Percentiles rank a stretch among this genome's conserved stretches.
Evolutionary conservation across 2,797 vertebrate genomes (phyloP).

Genomic region (Liparis tanakae): DNA sequence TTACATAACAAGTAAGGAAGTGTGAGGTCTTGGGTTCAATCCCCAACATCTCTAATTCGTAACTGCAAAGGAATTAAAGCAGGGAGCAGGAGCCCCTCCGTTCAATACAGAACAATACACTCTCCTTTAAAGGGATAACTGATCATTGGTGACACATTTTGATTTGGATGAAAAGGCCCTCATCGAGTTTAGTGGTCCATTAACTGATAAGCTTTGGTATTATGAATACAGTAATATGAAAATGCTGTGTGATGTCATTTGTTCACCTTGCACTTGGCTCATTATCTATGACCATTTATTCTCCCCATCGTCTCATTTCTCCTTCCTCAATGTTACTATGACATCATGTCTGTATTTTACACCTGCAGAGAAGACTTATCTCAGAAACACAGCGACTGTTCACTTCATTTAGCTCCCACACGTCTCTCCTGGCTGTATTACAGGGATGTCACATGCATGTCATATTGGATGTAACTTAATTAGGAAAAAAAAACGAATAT

Average conservation of each 20-base stretch:
- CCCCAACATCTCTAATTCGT: too few relatives aligned
- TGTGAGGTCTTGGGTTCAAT: too few relatives aligned
- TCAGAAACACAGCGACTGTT: background rate
- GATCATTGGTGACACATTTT: background rate
- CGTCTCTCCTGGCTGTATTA: conserved; percentile 3
- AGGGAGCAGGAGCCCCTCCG: background rate
- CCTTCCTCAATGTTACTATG: background rate
- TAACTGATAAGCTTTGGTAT: background rate
- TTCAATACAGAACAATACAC: background rate
- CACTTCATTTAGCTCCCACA: background rate
- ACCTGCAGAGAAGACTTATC: background rate
- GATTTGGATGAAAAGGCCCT: background rate
- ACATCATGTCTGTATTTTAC: background rate
- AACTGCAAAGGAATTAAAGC: too few relatives aligned
- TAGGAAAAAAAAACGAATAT: background rate
- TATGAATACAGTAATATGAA: background rate
- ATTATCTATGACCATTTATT: background rate
- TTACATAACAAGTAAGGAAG: too few relatives aligned
- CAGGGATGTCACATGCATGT: conserved; percentile 6
- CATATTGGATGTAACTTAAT: conserved; percentile 21
- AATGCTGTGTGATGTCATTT: background rate
- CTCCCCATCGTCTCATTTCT: background rate
- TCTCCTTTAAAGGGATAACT: background rate
- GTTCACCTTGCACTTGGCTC: background rate
- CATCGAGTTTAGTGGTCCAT: background rate